A percentile compares a stretch with the other conserved stretches of the same genome.
These are phyloP conservation scores for Bettongia penicillata DNA, from an alignment of 2,113 vertebrate species.

Conservation along the genomic window DNA sequence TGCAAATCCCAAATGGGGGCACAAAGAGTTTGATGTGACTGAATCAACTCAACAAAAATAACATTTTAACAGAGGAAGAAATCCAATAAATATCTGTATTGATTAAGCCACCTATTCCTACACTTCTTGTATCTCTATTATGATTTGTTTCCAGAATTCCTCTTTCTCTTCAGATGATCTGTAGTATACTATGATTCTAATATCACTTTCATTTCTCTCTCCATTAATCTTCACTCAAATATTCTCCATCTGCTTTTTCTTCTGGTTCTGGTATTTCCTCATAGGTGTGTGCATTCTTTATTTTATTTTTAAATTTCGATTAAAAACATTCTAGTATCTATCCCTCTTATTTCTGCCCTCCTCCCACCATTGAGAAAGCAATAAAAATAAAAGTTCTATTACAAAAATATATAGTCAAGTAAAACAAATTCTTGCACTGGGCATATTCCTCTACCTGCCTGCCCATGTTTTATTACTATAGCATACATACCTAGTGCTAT, in stretches of 20 bases:
- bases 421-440: not conserved
- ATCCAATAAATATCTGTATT: not conserved
- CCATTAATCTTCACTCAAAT: not conserved
- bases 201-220: not conserved
- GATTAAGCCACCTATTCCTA: not conserved
- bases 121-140: not conserved
- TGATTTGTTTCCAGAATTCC: not conserved
- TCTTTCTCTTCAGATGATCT: not conserved
- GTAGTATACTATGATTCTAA: not conserved
- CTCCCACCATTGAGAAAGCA: too few species aligned
- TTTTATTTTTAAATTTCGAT: too few species aligned
- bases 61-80: not conserved
- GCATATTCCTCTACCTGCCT: not conserved
- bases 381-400: not conserved
- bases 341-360: too few species aligned
- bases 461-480: not conserved
- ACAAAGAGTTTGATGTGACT: not conserved
- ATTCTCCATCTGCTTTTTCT: not conserved
- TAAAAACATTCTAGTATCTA: too few species aligned
- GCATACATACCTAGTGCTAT: not conserved
- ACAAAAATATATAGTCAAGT: not conserved
- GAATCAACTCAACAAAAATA: not conserved
- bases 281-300: too few species aligned
- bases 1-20: not conserved
- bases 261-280: not conserved